phyloP scores from a whole-genome alignment of 2,888 invertebrate species.

The Formica aserva region DNA sequence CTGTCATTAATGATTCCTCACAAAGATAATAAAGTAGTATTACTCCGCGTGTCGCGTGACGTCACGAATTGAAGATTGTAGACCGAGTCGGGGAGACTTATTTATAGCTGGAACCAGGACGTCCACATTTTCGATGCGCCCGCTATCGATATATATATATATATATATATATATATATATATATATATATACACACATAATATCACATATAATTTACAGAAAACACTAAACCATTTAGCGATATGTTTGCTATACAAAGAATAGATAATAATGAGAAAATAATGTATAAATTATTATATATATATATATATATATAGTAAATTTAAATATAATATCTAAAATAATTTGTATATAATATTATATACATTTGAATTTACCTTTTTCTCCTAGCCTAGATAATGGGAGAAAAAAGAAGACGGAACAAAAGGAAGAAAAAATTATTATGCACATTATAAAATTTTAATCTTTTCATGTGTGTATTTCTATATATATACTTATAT shows the following conservation, averaged over 20 bases:
- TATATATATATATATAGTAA: no score
- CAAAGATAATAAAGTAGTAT: not conserved
- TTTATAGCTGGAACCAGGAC: slow-evolving; percentile 64
- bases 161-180: no score
- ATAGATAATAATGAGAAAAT: not conserved
- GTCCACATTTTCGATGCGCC: not conserved
- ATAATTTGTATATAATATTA: no score
- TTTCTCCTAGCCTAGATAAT: not conserved
- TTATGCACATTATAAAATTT: not conserved
- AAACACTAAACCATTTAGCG: not conserved
- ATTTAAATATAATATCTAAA: no score
- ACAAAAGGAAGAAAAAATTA: not conserved
- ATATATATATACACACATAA: no score
- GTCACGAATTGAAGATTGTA: slow-evolving; percentile 58
- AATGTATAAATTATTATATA: not conserved
- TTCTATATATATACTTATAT: not conserved
- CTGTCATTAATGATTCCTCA: not conserved
- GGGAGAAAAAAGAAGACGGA: not conserved
- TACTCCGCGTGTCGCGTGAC: slow-evolving; percentile 31
- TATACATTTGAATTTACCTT: not conserved
- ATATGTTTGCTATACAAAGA: not conserved
- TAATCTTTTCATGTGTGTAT: not conserved
- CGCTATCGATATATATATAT: not conserved
- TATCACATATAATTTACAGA: not conserved
- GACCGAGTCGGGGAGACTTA: slow-evolving; percentile 54